Conservation (phyloP, 2,888 invertebrate genomes). For the Elysia crispata region DNA sequence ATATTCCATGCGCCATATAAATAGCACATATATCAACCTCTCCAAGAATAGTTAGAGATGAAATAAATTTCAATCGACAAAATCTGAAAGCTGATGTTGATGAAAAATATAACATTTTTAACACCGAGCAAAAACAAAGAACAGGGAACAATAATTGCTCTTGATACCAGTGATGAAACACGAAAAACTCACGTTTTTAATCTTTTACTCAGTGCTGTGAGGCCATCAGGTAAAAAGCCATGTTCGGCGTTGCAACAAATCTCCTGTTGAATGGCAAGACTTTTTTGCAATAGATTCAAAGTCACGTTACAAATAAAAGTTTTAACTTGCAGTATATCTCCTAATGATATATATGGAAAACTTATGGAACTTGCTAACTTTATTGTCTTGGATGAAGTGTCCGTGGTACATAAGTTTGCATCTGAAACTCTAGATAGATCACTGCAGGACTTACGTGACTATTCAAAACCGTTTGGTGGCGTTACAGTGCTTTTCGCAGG, state of each 20-base stretch:
- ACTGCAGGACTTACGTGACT: background rate
- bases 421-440: background rate
- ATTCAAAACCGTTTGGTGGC: background rate
- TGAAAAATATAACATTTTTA: background rate
- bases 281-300: constrained; percentile 5
- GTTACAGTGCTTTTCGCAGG: background rate
- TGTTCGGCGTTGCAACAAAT: constrained; percentile 12
- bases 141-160: background rate
- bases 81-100: background rate
- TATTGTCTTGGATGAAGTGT: background rate
- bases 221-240: background rate
- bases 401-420: background rate
- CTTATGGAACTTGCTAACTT: background rate
- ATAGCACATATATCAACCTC: background rate
- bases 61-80: background rate
- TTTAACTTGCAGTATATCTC: background rate
- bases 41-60: background rate
- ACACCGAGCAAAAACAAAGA: background rate
- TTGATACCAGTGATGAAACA: background rate
- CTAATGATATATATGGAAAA: background rate
- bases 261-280: background rate
- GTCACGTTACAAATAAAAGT: background rate
- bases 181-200: background rate
- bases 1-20: background rate
- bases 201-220: background rate